Percentiles rank a stretch among this genome's conserved stretches.
phyloP scores from a whole-genome alignment of 2,797 vertebrate genomes.

The Phylloscopus collybita region DNA sequence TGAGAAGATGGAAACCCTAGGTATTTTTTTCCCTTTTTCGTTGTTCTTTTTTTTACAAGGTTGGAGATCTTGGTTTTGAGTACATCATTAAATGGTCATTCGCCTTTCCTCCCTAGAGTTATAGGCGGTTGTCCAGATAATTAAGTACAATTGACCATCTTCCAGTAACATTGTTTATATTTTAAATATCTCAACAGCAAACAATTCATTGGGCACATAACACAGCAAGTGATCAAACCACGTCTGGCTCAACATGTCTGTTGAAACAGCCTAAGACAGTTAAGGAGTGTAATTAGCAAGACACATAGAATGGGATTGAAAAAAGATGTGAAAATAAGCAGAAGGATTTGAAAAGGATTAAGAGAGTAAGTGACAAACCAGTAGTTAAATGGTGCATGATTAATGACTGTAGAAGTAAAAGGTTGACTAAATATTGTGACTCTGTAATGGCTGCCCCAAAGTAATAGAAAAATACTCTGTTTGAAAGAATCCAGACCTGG shows the following conservation, averaged over 20 bases:
- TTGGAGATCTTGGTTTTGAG: not conserved
- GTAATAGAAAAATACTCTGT: not conserved
- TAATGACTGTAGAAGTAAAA: constrained; percentile 55
- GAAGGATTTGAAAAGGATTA: constrained; percentile 58
- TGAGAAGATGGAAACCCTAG: not conserved
- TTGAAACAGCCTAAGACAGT: constrained; percentile 10
- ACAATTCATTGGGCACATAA: not conserved
- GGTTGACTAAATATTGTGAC: constrained; percentile 64
- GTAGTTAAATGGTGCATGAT: constrained; percentile 63
- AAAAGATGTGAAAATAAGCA: constrained; percentile 57
- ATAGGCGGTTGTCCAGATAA: not conserved
- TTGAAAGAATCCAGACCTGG: not conserved
- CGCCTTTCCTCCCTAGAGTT: not conserved
- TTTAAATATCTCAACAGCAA: not conserved
- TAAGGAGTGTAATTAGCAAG: constrained; percentile 61
- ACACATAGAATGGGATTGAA: constrained; percentile 1
- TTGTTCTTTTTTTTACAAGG: not conserved
- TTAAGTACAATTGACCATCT: not conserved
- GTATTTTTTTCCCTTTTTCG: not conserved
- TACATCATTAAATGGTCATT: not conserved
- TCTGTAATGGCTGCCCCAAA: constrained; percentile 30
- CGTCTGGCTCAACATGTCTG: not conserved
- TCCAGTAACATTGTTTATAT: not conserved
- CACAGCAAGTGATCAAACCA: constrained; percentile 19
- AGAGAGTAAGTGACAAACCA: constrained; percentile 46